These are phyloP conservation scores for Cecidostiba fungosa DNA, from an alignment of 2,888 invertebrate genomes.

Conservation along the genomic window DNA sequence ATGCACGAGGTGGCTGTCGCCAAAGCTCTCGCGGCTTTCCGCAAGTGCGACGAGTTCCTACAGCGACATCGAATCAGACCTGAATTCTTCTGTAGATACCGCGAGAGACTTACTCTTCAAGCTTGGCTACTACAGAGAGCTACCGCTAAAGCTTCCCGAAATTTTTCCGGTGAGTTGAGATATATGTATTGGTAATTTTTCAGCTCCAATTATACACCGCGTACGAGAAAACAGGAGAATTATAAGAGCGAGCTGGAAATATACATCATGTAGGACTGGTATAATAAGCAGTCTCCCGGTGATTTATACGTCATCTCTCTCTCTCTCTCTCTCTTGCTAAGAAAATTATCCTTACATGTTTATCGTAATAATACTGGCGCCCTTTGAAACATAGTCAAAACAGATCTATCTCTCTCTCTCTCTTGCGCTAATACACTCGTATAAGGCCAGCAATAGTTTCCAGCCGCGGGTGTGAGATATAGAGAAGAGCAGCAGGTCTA, in stretches of 20 bases:
- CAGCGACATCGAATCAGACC: constrained; percentile 86
- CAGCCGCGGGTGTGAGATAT: not conserved
- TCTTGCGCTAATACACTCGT: constrained; percentile 11
- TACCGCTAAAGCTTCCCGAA: constrained; percentile 67
- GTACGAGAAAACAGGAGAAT: not conserved
- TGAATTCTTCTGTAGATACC: constrained; percentile 89
- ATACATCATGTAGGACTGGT: not conserved
- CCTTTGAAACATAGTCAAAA: constrained; percentile 15
- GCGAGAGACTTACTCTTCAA: constrained; percentile 79
- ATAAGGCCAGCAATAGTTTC: not conserved
- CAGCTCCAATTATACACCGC: no score
- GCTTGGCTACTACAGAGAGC: constrained; percentile 74
- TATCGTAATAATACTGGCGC: constrained; percentile 47
- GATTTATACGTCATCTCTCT: not conserved
- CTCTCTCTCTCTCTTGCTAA: not conserved
- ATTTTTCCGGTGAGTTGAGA: constrained; percentile 71
- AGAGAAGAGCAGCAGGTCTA: not conserved
- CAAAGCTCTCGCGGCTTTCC: constrained; percentile 80
- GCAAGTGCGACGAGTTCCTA: constrained; percentile 85
- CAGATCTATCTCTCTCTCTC: not conserved
- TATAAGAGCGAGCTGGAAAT: not conserved
- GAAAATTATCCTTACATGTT: constrained; percentile 29
- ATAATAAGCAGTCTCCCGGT: not conserved
- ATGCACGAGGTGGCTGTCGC: constrained; percentile 74
- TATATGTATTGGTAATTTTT: no score